phyloP scores from a whole-genome alignment of 1,140 invertebrate genomes.

The Cepaea nemoralis region DNA sequence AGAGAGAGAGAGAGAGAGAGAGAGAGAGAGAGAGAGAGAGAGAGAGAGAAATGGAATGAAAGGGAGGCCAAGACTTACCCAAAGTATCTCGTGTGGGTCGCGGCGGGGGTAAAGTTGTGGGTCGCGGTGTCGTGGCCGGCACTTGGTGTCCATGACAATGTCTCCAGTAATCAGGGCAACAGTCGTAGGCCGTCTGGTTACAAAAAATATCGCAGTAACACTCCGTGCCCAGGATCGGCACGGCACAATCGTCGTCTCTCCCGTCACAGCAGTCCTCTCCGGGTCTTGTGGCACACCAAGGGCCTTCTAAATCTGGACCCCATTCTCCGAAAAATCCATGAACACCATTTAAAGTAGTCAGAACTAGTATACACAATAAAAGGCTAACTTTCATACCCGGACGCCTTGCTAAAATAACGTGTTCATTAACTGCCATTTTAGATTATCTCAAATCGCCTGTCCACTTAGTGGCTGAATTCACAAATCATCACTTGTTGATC shows the following conservation, averaged over 20 bases:
- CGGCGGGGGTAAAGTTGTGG: slow-evolving; percentile 39
- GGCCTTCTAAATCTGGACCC: slow-evolving; percentile 55
- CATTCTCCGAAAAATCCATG: slow-evolving; percentile 49
- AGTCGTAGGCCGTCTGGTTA: slow-evolving; percentile 80
- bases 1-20: too few relatives aligned
- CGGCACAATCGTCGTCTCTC: slow-evolving; percentile 81
- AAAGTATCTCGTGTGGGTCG: slow-evolving; percentile 35
- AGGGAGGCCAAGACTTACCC: too few relatives aligned
- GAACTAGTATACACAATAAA: neutral
- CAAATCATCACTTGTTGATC: too few relatives aligned
- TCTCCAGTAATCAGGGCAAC: slow-evolving; percentile 88
- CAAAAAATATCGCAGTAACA: slow-evolving; percentile 97
- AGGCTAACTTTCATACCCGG: neutral
- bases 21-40: too few relatives aligned
- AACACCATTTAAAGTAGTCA: neutral
- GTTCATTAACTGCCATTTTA: neutral
- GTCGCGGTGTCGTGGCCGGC: slow-evolving; percentile 15
- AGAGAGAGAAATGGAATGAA: too few relatives aligned
- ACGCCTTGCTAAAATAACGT: neutral
- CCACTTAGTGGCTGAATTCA: too few relatives aligned
- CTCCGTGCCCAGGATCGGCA: slow-evolving; percentile 81
- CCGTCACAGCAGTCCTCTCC: slow-evolving; percentile 77
- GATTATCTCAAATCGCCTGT: too few relatives aligned
- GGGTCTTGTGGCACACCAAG: slow-evolving; percentile 54
- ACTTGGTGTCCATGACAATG: slow-evolving; percentile 77